Percentiles rank a stretch among this genome's conserved stretches.
phyloP scores from a whole-genome alignment of 2,888 invertebrate genomes.

The Heliconius aoede region DNA sequence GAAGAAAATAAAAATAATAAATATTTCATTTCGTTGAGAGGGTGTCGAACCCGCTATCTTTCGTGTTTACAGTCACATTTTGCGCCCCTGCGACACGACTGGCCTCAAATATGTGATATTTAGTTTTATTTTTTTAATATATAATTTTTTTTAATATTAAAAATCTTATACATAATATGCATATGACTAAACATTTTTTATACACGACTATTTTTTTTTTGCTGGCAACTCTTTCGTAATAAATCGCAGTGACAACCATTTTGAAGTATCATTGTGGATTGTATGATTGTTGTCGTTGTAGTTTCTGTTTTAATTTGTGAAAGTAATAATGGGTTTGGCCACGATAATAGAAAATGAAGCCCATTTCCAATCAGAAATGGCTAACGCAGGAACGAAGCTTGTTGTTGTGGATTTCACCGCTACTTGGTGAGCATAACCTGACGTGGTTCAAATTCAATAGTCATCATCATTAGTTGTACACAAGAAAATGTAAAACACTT shows the following conservation, averaged over 20 bases:
- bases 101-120: too few species aligned
- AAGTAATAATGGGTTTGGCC: constrained; percentile 80
- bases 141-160: too few species aligned
- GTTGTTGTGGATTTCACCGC: constrained; percentile 98
- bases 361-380: constrained; percentile 93
- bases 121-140: too few species aligned
- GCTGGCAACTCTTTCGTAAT: neutral
- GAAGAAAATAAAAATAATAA: too few species aligned
- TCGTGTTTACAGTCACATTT: too few species aligned
- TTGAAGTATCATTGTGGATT: constrained; percentile 53
- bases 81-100: too few species aligned
- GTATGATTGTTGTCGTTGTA: constrained; percentile 59
- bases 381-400: constrained; percentile 92
- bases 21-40: too few species aligned
- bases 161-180: neutral
- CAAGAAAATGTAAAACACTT: constrained; percentile 1
- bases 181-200: constrained; percentile 8
- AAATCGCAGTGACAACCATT: constrained; percentile 52
- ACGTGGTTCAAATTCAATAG: constrained; percentile 61
- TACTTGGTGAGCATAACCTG: constrained; percentile 88
- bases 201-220: neutral
- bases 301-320: constrained; percentile 31
- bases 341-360: constrained; percentile 88
- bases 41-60: too few species aligned
- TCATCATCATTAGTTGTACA: constrained; percentile 67